Conservation (phyloP, 2,797 vertebrate genomes). For the Allenopithecus nigroviridis region DNA sequence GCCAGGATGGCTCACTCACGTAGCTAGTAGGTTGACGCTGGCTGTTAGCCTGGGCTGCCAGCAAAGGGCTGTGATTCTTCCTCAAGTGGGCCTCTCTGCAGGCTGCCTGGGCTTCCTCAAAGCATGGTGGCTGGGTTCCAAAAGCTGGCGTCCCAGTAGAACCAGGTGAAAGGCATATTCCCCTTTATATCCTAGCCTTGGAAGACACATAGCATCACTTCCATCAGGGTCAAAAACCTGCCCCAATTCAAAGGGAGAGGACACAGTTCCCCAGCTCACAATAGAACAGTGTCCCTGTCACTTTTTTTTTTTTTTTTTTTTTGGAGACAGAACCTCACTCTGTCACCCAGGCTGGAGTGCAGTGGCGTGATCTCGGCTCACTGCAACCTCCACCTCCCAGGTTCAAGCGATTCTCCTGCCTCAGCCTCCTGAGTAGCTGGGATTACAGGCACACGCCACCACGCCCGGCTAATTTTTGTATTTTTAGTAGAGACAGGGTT, state of each 20-base stretch:
- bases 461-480: no score
- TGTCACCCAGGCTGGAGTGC: no score
- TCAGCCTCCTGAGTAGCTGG: no score
- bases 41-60: neutral
- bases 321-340: no score
- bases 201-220: neutral
- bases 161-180: neutral
- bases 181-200: neutral
- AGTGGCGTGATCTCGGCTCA: no score
- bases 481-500: no score
- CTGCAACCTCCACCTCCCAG: no score
- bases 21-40: neutral
- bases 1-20: neutral
- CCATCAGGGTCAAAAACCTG: neutral
- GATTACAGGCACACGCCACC: no score
- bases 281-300: neutral
- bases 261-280: neutral
- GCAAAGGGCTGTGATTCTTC: neutral
- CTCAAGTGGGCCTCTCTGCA: neutral
- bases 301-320: no score
- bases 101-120: conserved; percentile 43
- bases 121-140: neutral
- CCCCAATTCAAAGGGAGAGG: neutral
- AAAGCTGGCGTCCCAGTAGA: neutral
- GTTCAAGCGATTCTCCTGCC: no score